Evolutionary conservation across 2,888 invertebrate species (phyloP).

Genomic region (Terebella lapidaria): DNA sequence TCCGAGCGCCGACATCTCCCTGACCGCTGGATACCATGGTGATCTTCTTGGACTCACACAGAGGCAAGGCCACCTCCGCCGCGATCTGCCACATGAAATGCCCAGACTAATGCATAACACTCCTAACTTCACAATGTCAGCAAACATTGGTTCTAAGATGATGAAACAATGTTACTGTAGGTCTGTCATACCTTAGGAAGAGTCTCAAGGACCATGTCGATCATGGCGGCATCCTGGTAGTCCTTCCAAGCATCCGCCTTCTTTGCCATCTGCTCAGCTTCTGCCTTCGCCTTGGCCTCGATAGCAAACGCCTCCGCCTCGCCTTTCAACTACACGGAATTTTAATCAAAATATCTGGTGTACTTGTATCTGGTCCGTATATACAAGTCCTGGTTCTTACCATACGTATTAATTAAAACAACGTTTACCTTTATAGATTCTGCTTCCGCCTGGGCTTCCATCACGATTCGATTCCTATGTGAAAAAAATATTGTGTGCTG

Average conservation of each 20-base stretch:
- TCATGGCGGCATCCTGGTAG: conserved; percentile 67
- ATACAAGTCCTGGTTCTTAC: not conserved
- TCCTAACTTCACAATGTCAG: too few species aligned
- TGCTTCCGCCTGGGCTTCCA: conserved; percentile 21
- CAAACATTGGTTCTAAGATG: too few species aligned
- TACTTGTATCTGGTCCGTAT: not conserved
- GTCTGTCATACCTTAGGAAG: conserved; percentile 95
- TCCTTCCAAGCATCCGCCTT: conserved; percentile 97
- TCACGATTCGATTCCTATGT: conserved; percentile 19
- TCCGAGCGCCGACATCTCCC: conserved; percentile 85
- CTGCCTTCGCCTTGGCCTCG: conserved; percentile 88
- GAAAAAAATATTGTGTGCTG: not conserved
- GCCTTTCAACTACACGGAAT: conserved; percentile 63
- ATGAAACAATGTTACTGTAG: too few species aligned
- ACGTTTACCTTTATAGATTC: conserved; percentile 18
- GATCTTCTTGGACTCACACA: conserved; percentile 90
- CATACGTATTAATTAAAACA: too few species aligned
- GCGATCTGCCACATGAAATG: conserved; percentile 76
- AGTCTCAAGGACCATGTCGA: conserved; percentile 90
- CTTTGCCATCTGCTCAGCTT: conserved; percentile 94
- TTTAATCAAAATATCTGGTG: not conserved
- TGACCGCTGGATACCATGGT: conserved; percentile 91
- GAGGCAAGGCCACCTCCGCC: conserved; percentile 91
- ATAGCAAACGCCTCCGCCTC: conserved; percentile 77
- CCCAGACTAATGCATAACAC: too few species aligned